phyloP scores from a whole-genome alignment of 1,140 invertebrate species.

The Drosophila guanche region DNA sequence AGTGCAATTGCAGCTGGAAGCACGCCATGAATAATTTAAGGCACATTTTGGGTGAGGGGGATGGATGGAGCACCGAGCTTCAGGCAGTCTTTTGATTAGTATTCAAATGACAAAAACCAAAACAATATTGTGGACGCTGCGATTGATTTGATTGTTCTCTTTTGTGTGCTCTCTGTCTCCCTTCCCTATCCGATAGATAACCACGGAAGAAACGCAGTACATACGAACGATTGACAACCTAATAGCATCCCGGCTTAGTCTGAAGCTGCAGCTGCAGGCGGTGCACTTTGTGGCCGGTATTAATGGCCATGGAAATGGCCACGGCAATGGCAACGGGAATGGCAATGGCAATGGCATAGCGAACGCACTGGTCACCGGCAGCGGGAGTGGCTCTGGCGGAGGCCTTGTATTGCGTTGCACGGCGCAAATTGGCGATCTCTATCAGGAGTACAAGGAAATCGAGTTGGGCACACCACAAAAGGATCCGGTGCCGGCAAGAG shows the following conservation, averaged over 20 bases:
- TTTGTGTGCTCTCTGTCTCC: neutral
- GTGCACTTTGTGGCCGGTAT: conserved; percentile 65
- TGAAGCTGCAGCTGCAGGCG: conserved; percentile 83
- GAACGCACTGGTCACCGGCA: conserved; percentile 15
- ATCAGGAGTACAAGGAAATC: conserved; percentile 85
- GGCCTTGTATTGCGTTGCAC: conserved; percentile 85
- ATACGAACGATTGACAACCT: conserved; percentile 78
- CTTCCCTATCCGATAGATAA: conserved; percentile 49
- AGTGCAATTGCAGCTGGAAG: conserved; percentile 47
- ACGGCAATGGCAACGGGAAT: conserved; percentile 40
- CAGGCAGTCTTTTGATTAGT: conserved; percentile 32
- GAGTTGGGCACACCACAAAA: conserved; percentile 84
- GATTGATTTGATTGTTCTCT: conserved; percentile 27
- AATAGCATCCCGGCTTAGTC: conserved; percentile 77
- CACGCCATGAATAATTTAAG: conserved; percentile 70
- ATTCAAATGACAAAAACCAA: conserved; percentile 41
- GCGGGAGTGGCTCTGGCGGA: conserved; percentile 53
- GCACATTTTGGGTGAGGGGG: conserved; percentile 35
- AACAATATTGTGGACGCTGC: conserved; percentile 23
- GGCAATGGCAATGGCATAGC: conserved; percentile 20
- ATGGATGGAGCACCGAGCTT: too few relatives aligned
- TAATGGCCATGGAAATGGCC: conserved; percentile 43
- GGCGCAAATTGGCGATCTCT: conserved; percentile 85
- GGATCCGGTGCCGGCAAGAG: conserved; percentile 86
- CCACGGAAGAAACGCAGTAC: conserved; percentile 73